Conservation (phyloP, 2,888 invertebrate genomes). For the Eupithecia pulchellata region DNA sequence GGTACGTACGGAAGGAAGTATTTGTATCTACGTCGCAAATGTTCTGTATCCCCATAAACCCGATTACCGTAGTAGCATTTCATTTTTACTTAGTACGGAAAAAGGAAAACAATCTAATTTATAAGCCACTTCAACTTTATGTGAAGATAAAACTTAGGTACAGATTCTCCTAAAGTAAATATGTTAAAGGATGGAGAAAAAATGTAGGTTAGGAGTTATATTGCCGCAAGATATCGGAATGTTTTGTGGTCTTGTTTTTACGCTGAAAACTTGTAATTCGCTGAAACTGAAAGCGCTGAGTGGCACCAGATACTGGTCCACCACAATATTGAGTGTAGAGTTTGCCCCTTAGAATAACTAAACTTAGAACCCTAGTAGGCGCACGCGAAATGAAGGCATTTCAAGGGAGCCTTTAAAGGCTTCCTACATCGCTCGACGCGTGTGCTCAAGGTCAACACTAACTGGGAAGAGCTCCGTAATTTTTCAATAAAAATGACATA, state of each 20-base stretch:
- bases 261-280: background rate
- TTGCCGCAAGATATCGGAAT: background rate
- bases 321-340: background rate
- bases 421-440: too few species aligned
- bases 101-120: conserved; percentile 43
- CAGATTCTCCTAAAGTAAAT: conserved; percentile 11
- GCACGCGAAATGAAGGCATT: too few species aligned
- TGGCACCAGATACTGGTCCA: background rate
- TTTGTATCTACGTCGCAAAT: background rate
- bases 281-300: background rate
- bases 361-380: too few species aligned
- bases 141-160: conserved; percentile 23
- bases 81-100: conserved; percentile 25
- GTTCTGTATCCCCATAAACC: conserved; percentile 24
- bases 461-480: too few species aligned
- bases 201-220: background rate
- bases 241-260: background rate
- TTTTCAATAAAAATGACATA: too few species aligned
- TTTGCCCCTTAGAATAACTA: too few species aligned
- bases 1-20: background rate
- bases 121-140: conserved; percentile 40
- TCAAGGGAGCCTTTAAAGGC: too few species aligned
- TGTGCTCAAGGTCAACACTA: too few species aligned
- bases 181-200: background rate
- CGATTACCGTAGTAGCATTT: conserved; percentile 19